Base-by-base conservation (phyloP, 2,113 vertebrate species). In the Seriola rivoliana region DNA sequence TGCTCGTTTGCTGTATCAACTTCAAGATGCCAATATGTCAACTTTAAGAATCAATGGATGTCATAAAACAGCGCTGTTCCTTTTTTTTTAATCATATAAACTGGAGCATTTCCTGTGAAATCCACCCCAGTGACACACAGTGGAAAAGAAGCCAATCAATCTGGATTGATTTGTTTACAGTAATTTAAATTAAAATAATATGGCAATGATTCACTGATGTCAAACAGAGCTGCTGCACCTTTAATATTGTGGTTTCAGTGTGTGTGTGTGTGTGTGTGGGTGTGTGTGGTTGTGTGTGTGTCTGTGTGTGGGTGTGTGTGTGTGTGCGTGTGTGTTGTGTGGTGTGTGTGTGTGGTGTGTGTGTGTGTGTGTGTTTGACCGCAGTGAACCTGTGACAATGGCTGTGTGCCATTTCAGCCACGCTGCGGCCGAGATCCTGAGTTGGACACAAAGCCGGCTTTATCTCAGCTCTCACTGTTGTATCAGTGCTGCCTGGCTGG, bases 371-470 rank as follows among this genome's bases (percentile, higher is more conserved):
- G 87, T 70, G 72, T 40, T 17, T 90, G 83, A 76, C 86, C 88
- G 74, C 84, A 48, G 75, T 93, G 90, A 94, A 90, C 88, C 91
- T 86, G 75, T 72, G 74, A 93, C 89, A 91, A 91, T 90, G 90
- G 88, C 90, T 78, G 73, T 58, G 84, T 88, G 89, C 92, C 86
- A 87, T 75, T 88, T 82, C 82, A 88, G 89, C 90, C 85, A 62
- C 85, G 88, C 91, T 82, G 85, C 71, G 64, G 78, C 84, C 29
- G 44, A 74, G 89, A 85, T 87, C 86, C 88, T 77, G 87, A 88
- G 86, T 87, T 66, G 75, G 73, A 87, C 87, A 93, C 92, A 94
- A 93, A 91, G 91, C 88, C 58, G 75, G 66, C 89, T 90, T 93
- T 93, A 93, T 94, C 90, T 91, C 64, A 40, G 60, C 75, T 75